Conservation (phyloP, 2,113 vertebrate species). For the Hemibagrus wyckioides region DNA sequence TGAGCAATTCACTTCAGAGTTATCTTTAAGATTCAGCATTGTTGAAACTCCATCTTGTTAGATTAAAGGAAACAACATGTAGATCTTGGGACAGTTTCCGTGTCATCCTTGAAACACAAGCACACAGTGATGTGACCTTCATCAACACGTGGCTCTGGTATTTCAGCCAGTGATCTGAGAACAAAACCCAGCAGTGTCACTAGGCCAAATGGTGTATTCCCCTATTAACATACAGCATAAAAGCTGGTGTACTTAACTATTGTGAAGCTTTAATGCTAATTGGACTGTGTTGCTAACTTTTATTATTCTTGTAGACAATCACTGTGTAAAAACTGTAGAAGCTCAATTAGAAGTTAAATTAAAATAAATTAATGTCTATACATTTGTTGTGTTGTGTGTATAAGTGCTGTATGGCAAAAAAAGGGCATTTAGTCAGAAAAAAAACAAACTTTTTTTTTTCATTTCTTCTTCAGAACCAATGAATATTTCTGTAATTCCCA, state of each 20-base stretch:
- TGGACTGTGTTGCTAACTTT: background rate
- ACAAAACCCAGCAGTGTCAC: background rate
- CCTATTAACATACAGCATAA: too few relatives aligned
- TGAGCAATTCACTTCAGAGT: background rate
- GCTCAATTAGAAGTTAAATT: too few relatives aligned
- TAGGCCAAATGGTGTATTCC: background rate
- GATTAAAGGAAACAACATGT: background rate
- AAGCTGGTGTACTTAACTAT: background rate
- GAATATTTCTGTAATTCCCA: too few relatives aligned
- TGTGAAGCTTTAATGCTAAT: background rate
- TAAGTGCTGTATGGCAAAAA: too few relatives aligned
- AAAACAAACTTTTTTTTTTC: too few relatives aligned
- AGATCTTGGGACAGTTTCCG: background rate
- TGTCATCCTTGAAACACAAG: too few relatives aligned
- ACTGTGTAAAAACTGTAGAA: too few relatives aligned
- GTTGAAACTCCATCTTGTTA: background rate
- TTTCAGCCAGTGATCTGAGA: background rate
- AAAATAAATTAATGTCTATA: too few relatives aligned
- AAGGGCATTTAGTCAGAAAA: too few relatives aligned
- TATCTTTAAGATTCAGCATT: background rate
- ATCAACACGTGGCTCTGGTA: background rate
- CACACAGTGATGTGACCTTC: too few relatives aligned
- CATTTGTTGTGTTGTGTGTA: too few relatives aligned
- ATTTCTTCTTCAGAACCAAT: too few relatives aligned
- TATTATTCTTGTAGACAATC: background rate